Conservation (phyloP, 2,888 invertebrate genomes). For the Spilosoma lubricipeda region DNA sequence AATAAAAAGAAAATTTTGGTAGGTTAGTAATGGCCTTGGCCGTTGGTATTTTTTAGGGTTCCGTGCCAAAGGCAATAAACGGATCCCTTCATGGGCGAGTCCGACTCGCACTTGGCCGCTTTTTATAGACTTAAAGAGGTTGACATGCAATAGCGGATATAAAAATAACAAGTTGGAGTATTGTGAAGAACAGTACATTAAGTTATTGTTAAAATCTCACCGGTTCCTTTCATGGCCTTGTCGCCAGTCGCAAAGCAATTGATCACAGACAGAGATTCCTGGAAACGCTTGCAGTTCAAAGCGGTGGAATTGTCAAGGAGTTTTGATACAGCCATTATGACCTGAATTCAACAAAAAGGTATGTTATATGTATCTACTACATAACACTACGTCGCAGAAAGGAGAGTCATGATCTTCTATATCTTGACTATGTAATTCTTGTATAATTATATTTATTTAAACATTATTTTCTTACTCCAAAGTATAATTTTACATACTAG, state of each 20-base stretch:
- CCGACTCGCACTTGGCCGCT: too few relatives aligned
- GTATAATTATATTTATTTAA: too few relatives aligned
- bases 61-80: too few relatives aligned
- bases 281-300: conserved; percentile 96
- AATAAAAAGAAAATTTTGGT: too few relatives aligned
- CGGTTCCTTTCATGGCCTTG: conserved; percentile 97
- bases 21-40: not conserved
- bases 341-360: conserved; percentile 77
- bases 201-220: conserved; percentile 67
- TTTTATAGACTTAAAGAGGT: not conserved
- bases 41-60: not conserved
- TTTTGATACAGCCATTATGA: conserved; percentile 98
- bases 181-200: too few relatives aligned
- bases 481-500: too few relatives aligned
- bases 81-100: too few relatives aligned
- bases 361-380: not conserved
- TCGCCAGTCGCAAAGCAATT: conserved; percentile 97
- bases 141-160: not conserved
- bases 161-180: too few relatives aligned
- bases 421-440: too few relatives aligned
- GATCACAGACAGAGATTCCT: conserved; percentile 96
- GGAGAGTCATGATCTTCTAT: too few relatives aligned
- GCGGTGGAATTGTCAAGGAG: conserved; percentile 96
- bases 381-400: too few relatives aligned
- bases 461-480: too few relatives aligned